Conservation (phyloP, 2,888 invertebrate species). For the Idaea straminata region DNA sequence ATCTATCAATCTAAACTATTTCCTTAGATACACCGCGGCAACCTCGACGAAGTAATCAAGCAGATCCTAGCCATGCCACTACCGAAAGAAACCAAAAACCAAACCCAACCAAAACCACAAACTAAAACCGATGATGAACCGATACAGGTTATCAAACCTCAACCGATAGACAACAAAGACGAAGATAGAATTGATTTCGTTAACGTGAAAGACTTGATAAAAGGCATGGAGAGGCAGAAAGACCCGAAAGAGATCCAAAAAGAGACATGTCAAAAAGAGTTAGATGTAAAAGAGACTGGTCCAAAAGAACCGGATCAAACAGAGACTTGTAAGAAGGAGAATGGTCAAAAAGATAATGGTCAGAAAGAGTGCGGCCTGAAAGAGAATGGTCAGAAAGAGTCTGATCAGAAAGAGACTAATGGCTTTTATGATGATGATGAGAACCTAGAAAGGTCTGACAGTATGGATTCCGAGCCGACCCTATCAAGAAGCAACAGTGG, state of each 20-base stretch:
- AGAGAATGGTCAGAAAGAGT: not conserved
- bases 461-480: conserved; percentile 56
- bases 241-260: conserved; percentile 30
- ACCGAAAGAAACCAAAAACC: conserved; percentile 53
- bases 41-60: conserved; percentile 72
- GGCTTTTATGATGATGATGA: conserved; percentile 64
- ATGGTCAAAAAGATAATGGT: not conserved
- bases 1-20: not conserved
- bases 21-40: conserved; percentile 79
- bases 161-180: conserved; percentile 55
- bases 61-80: conserved; percentile 67
- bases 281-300: not conserved
- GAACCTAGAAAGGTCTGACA: conserved; percentile 55
- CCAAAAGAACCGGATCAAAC: not conserved
- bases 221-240: conserved; percentile 81
- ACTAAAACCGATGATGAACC: conserved; percentile 52
- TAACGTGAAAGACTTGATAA: conserved; percentile 82
- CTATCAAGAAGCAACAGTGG: conserved; percentile 66
- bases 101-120: conserved; percentile 39
- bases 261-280: not conserved
- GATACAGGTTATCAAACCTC: conserved; percentile 41
- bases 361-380: conserved; percentile 7
- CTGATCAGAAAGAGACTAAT: conserved; percentile 53
- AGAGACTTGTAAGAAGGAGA: conserved; percentile 28
- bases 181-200: conserved; percentile 76